Evolutionary conservation across 2,797 vertebrate species (phyloP).

Genomic region (Liparis tanakae): DNA sequence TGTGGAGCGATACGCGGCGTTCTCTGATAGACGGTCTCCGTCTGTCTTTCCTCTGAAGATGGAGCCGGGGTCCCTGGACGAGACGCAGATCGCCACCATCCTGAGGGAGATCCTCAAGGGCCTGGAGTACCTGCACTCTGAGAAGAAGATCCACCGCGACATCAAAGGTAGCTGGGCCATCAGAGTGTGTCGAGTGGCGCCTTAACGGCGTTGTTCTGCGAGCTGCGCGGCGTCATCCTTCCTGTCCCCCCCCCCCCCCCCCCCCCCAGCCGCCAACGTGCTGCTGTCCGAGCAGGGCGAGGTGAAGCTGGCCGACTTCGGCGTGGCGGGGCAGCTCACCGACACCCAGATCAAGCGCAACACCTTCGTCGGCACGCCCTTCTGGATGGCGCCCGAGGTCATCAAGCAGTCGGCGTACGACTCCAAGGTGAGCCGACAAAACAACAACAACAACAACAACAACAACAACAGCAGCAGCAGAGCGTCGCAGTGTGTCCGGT

Average conservation of each 20-base stretch:
- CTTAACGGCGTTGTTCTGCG: no score
- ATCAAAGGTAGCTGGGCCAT: conserved; percentile 89
- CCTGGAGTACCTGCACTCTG: conserved; percentile 97
- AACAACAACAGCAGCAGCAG: no score
- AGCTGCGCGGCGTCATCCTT: background rate
- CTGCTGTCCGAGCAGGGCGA: conserved; percentile 97
- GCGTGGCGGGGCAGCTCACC: conserved; percentile 96
- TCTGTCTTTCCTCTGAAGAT: conserved; percentile 79
- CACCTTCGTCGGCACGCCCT: conserved; percentile 97
- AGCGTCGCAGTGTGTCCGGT: no score
- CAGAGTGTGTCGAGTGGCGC: no score
- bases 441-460: no score
- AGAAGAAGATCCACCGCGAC: conserved; percentile 99
- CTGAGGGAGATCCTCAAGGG: conserved; percentile 98
- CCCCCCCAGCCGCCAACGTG: conserved; percentile 86
- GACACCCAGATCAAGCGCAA: conserved; percentile 99
- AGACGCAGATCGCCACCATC: conserved; percentile 97
- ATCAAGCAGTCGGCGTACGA: conserved; percentile 99
- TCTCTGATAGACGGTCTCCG: no score
- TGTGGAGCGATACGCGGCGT: no score
- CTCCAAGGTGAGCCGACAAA: conserved; percentile 86
- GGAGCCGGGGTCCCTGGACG: conserved; percentile 95
- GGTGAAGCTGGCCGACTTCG: conserved; percentile 97
- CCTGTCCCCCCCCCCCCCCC: background rate
- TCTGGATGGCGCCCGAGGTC: conserved; percentile 99